These are phyloP conservation scores for Oeneis ivallda DNA, from an alignment of 2,888 invertebrate species.

Conservation along the genomic window DNA sequence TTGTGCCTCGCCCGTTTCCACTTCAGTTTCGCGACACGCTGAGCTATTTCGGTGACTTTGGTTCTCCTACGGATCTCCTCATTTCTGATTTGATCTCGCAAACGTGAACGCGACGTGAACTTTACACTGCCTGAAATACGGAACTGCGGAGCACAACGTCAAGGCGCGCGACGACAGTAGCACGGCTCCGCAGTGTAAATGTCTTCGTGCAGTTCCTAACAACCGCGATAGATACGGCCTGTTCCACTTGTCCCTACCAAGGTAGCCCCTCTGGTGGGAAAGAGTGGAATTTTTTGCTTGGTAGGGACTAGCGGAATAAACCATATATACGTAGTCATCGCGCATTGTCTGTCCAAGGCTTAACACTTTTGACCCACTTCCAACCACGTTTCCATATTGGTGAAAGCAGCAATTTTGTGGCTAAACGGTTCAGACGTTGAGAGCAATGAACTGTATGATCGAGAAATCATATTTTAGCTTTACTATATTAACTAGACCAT, in stretches of 20 bases:
- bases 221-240: neutral
- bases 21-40: no score
- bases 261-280: no score
- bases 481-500: neutral
- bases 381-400: slow-evolving; percentile 7
- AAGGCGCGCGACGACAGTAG: neutral
- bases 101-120: neutral
- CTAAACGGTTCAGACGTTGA: neutral
- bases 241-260: no score
- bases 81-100: no score
- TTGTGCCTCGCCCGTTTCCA: no score
- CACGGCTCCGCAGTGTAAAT: neutral
- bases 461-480: neutral
- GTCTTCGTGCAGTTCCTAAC: neutral
- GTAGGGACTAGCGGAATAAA: no score
- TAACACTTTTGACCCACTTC: slow-evolving; percentile 69
- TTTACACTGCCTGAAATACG: neutral
- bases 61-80: no score
- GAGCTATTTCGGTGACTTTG: no score
- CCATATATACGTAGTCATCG: no score
- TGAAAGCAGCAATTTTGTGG: neutral
- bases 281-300: no score
- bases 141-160: neutral
- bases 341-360: neutral
- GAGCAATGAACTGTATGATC: slow-evolving; percentile 1